Percentiles rank a stretch among this genome's conserved stretches.
Evolutionary conservation across 2,113 vertebrate species (phyloP).

Genomic region (Caretta caretta): DNA sequence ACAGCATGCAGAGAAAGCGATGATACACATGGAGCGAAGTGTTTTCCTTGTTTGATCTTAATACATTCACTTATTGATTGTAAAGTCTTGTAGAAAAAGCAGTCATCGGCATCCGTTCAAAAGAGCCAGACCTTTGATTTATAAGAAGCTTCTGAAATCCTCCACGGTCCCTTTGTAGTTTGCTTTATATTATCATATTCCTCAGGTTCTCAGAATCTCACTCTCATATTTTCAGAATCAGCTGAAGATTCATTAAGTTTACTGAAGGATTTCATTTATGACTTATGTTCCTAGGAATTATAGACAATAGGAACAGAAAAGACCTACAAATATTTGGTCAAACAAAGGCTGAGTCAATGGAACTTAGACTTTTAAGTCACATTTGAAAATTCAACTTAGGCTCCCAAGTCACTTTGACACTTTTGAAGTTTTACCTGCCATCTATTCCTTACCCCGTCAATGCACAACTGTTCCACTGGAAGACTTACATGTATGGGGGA

Average conservation of each 20-base stretch:
- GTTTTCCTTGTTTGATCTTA: conserved; percentile 17
- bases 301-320: background rate
- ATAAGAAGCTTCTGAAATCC: background rate
- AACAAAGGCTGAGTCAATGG: background rate
- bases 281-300: background rate
- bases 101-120: background rate
- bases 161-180: background rate
- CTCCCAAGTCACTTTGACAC: background rate
- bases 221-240: background rate
- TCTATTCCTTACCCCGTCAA: background rate
- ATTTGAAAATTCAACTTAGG: background rate
- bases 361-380: background rate
- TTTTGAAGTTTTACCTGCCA: background rate
- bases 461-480: background rate
- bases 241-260: background rate
- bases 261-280: background rate
- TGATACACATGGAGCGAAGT: background rate
- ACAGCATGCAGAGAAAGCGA: background rate
- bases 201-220: background rate
- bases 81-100: conserved; percentile 7
- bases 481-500: background rate
- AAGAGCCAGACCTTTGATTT: conserved; percentile 16
- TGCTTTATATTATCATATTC: background rate
- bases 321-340: background rate
- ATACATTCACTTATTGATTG: background rate